These are phyloP conservation scores for Epinotia nisella DNA, from an alignment of 2,888 invertebrate species.

Conservation along the genomic window DNA sequence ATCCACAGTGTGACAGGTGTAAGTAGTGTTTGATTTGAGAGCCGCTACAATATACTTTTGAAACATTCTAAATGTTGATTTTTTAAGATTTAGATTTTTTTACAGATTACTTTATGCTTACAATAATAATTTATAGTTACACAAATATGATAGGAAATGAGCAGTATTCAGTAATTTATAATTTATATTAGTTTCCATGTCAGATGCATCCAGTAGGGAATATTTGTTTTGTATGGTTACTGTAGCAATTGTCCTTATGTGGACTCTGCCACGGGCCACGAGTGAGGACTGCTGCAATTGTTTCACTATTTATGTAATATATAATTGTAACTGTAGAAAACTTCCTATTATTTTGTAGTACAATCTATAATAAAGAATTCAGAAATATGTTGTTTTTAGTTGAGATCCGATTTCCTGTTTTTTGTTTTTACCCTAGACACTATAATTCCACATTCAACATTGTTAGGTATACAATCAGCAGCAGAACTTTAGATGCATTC, in stretches of 20 bases:
- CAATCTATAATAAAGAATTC: conserved; percentile 83
- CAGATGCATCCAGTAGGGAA: conserved; percentile 26
- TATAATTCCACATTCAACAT: not conserved
- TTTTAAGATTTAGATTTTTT: conserved; percentile 54
- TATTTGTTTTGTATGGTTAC: conserved; percentile 52
- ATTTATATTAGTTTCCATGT: conserved; percentile 42
- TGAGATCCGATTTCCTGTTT: not conserved
- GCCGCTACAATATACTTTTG: conserved; percentile 50
- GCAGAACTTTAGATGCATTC: not conserved
- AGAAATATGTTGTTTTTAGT: conserved; percentile 62
- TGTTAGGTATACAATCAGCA: not conserved
- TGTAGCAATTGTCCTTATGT: conserved; percentile 49
- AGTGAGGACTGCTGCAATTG: conserved; percentile 73
- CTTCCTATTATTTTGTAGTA: conserved; percentile 85
- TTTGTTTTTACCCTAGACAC: not conserved
- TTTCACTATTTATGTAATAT: conserved; percentile 82
- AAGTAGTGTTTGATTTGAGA: conserved; percentile 59
- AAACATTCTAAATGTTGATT: conserved; percentile 63
- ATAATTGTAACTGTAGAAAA: conserved; percentile 82
- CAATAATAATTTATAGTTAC: conserved; percentile 66
- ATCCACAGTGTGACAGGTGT: conserved; percentile 61
- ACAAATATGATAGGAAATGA: conserved; percentile 71
- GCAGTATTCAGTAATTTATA: conserved; percentile 70
- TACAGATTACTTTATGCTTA: conserved; percentile 60
- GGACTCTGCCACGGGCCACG: conserved; percentile 60